Evolutionary conservation across 2,113 vertebrate genomes (phyloP).

Genomic region (Fregata magnificens): DNA sequence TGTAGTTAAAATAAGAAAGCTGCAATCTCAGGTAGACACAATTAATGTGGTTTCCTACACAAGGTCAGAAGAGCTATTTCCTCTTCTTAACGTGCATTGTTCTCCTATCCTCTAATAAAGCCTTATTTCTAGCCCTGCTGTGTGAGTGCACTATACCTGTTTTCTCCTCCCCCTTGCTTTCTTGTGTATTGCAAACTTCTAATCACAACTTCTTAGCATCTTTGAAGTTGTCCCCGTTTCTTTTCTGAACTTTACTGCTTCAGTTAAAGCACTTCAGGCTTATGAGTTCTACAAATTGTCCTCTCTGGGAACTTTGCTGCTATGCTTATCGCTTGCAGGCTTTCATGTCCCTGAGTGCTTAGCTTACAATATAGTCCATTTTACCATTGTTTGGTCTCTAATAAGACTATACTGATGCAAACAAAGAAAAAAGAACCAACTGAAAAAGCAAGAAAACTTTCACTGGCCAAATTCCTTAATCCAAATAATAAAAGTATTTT

Average conservation of each 20-base stretch:
- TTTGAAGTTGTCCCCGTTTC: neutral
- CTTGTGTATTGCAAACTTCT: neutral
- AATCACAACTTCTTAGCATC: neutral
- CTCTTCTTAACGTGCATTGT: rapidly evolving
- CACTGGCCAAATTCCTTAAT: neutral
- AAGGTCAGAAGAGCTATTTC: neutral
- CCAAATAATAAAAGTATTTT: neutral
- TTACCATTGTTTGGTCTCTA: neutral
- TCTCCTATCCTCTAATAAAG: neutral
- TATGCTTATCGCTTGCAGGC: neutral
- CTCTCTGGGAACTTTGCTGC: neutral
- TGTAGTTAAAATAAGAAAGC: neutral
- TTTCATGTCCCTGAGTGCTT: neutral
- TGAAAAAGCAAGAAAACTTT: neutral
- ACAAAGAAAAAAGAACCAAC: neutral
- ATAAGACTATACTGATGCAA: neutral
- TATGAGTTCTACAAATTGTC: neutral
- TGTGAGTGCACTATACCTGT: neutral
- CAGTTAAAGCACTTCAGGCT: neutral
- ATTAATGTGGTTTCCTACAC: neutral
- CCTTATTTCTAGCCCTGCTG: neutral
- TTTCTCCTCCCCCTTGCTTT: neutral
- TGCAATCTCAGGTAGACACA: neutral
- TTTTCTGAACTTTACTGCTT: neutral
- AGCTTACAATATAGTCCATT: neutral